A percentile compares a stretch with the other conserved stretches of the same genome.
Evolutionary conservation across 2,797 vertebrate genomes (phyloP).

Genomic region (Eremophila alpestris): DNA sequence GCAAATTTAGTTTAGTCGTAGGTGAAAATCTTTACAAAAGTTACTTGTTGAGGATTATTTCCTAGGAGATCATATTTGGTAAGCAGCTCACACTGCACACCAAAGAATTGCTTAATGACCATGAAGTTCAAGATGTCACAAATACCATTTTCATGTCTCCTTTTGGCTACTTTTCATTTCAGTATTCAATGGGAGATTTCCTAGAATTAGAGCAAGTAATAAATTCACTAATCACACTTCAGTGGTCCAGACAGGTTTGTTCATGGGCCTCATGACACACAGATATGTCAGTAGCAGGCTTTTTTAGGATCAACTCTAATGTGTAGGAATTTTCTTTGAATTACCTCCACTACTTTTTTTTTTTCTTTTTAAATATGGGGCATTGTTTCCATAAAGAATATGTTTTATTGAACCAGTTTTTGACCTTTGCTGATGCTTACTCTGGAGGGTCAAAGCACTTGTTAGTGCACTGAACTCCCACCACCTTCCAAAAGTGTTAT

Average conservation of each 20-base stretch:
- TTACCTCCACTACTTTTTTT: too few relatives aligned
- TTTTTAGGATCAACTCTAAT: neutral
- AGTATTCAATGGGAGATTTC: neutral
- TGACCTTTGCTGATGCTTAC: neutral
- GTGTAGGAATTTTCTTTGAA: neutral
- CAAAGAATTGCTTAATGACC: neutral
- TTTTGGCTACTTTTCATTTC: neutral
- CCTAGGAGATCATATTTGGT: neutral
- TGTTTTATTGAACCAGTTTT: neutral
- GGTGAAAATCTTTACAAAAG: neutral
- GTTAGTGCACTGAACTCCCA: neutral
- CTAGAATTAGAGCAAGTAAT: neutral
- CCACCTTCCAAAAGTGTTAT: neutral
- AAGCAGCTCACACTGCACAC: neutral
- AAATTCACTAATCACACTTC: neutral
- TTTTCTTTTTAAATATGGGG: neutral
- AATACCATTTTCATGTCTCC: neutral
- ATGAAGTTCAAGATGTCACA: rapidly evolving
- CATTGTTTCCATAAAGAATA: neutral
- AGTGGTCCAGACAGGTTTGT: neutral
- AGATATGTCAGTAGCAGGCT: neutral
- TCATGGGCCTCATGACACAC: neutral
- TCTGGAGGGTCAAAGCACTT: neutral
- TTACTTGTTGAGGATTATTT: neutral
- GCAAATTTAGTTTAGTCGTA: neutral